Base-by-base conservation (phyloP, 2,797 vertebrate species). In the Myotis daubentonii region DNA sequence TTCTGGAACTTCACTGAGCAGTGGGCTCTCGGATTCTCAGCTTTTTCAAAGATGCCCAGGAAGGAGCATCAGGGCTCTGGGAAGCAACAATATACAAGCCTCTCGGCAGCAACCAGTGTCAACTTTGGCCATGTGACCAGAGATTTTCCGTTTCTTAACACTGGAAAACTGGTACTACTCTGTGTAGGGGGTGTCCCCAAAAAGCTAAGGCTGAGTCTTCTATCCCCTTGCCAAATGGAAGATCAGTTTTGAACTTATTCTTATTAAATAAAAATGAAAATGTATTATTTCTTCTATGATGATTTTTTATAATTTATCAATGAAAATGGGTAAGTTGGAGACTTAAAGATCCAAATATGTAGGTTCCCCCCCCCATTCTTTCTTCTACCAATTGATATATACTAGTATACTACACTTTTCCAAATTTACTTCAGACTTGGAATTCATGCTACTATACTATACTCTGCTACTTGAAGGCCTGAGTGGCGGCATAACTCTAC, bases 221-320 rank as follows among this genome's bases (percentile, higher is more conserved):
- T 5, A 81, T 3, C 9, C 20, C 9, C 13, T 60, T 66, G 33
- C 6, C 38, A 5, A 33, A 51, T 49, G 2, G 11, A 33, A 94
- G 85, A 1, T 80, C 23, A 76, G 20, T 44, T 72, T 75, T 70
- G 36, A 87, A 83, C 74, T 44, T 44, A 65, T 38, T 86, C 83
- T 89, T 9, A 83, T 82, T 88, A 81, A 80, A 85, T 65, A 57
- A 47, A 87, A 78, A 57, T 9, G 83, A 20, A 92, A 83, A 62
- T 47, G 5, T 4, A 55, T 11, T 70, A 62, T 75, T 84, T 86
- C 25, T 79, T 79, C 6, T 19, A 41, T 72, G 30, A 60, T 55
- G 41, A 51, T 66, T 91, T 82, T 53, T 47, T 60, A 33, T 36
- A 3, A 60, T 49, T 79, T 93, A 86, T 55, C n/a, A 70, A 1